Evolutionary conservation across 2,888 invertebrate genomes (phyloP), one percentile per base, ranked within the genome.

Genomic region (Amphipoea lucens): DNA sequence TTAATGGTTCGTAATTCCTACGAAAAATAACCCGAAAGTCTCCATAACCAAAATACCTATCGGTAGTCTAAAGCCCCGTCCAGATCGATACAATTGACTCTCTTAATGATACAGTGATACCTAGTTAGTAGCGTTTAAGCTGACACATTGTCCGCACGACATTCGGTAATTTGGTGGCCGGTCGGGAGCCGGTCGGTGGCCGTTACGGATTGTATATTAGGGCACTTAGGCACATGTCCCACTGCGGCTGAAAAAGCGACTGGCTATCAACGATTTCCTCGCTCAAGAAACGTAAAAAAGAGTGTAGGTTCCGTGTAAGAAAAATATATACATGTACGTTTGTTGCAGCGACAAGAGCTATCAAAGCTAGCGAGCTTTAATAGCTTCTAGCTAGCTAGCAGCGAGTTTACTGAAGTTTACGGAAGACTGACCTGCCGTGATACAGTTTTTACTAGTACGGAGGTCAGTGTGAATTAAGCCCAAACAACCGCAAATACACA

Each of bases 141-240:
- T 73, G 74, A 86, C 86, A 86, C 48, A 36, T 42, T 83, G 82
- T 86, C 82, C 72, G 65, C 86, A 84, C 86, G 86, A 82, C 86
- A 84, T 86, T 75, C 48, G 68, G 86, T 72, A 63, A 84, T 84
- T 84, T 84, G 77, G 73, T 63, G 40, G 45, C 51, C 63, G 57
- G 11, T 54, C 68, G 42, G 40, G 7, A 17, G 54, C 42, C 36
- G 76, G 14, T 5, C 63, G 42, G 48, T 5, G 17, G 54, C 36
- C 48, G 71, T 75, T 57, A 73, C 62, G 36, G 36, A 20, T 65
- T 20, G 62, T 69, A 62, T 75, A 57, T 72, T 77, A 60, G 65
- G 67, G 23, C n/a, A 72, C 65, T 85, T 57, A 36, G 20, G 63
- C 65, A 4, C 20, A 20, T 20, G 36, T 65, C 36, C 11, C 65